Base-by-base conservation (phyloP, 2,888 invertebrate species). In the Ditula angustiorana region DNA sequence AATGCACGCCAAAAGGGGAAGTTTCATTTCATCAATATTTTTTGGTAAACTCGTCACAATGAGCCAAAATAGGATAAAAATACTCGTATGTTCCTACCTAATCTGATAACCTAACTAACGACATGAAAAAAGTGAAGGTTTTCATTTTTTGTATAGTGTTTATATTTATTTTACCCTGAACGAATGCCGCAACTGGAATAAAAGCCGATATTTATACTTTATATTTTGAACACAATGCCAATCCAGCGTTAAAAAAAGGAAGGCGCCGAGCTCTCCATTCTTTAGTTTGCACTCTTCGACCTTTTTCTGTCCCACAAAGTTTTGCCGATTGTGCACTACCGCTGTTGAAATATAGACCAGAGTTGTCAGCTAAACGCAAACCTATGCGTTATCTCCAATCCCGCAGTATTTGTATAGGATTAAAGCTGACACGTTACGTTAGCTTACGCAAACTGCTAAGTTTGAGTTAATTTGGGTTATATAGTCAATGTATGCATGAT, bases 251-350 rank as follows among this genome's bases (percentile, higher is more conserved):
- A 23, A 41, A 63, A 63, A 57, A 35, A 53, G 13, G 33, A 53
- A 63, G 24, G 37, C 26, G 44, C 41, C 44, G 57, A 26, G 37
- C 37, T 28, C 57, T 63, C 63, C 28, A 47, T 63, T 63, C 63
- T 63, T 52, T 63, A 63, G 63, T 58, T 63, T 63, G 63, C 63
- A 63, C 57, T 62, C 49, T 16, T 23, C 50, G 57, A 58, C 63
- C 63, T 63, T 63, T 63, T 63, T 63, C 57, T 58, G 41, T 52
- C 63, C 52, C 63, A 50, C 63, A 44, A 63, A 63, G 49, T 57
- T 61, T 63, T 58, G 57, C 57, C 57, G 63, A 63, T 63, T 50
- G 63, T 21, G 63, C 57, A 58, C 35, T 30, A 28, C 58, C 50
- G 23, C 33, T 21, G 30, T 44, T 61, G 63, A 58, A 63, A 58